Evolutionary conservation across 2,888 invertebrate genomes (phyloP).

Genomic region (Schizaphis graminum): DNA sequence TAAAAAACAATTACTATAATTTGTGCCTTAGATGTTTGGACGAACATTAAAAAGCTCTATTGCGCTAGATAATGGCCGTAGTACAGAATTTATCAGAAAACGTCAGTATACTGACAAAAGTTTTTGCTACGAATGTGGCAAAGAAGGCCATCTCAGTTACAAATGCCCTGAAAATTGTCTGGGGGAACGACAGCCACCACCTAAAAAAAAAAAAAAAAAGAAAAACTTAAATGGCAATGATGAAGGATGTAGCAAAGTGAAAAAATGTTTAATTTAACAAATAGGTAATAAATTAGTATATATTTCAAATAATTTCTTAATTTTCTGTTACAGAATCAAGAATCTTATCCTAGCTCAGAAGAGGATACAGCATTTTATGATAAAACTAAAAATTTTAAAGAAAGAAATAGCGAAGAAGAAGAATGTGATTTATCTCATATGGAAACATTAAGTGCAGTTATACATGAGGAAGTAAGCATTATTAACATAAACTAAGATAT

Average conservation of each 20-base stretch:
- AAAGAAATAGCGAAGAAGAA: constrained; percentile 67
- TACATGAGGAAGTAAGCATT: constrained; percentile 75
- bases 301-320: neutral
- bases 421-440: constrained; percentile 71
- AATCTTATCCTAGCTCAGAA: constrained; percentile 40
- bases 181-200: constrained; percentile 78
- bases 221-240: constrained; percentile 67
- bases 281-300: neutral
- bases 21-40: constrained; percentile 76
- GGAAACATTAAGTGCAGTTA: constrained; percentile 79
- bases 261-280: neutral
- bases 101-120: constrained; percentile 81
- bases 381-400: constrained; percentile 22
- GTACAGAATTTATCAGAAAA: constrained; percentile 79
- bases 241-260: constrained; percentile 53
- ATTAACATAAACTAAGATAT: constrained; percentile 11
- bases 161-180: constrained; percentile 79
- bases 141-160: constrained; percentile 81
- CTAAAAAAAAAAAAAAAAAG: constrained; percentile 72
- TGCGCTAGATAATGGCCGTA: constrained; percentile 82
- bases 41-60: constrained; percentile 80
- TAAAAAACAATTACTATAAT: constrained; percentile 13
- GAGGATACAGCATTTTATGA: constrained; percentile 61
- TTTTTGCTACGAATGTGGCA: constrained; percentile 83
- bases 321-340: constrained; percentile 34